A percentile compares a stretch with the other conserved stretches of the same genome.
Evolutionary conservation across 2,888 invertebrate genomes (phyloP).

Genomic region (Teinopalpus imperialis): DNA sequence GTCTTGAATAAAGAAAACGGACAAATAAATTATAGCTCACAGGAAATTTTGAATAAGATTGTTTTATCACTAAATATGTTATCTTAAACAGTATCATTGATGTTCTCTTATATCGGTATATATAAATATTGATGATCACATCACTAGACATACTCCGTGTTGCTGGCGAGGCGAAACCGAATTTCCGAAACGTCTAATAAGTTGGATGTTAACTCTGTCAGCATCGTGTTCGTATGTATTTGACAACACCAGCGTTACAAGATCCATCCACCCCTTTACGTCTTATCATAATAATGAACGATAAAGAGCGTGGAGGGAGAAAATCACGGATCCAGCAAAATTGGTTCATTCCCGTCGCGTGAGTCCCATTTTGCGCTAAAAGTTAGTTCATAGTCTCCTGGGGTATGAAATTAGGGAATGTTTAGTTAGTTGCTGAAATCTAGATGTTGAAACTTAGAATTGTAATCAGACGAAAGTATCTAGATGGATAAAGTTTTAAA

Average conservation of each 20-base stretch:
- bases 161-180: conserved; percentile 75
- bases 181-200: conserved; percentile 81
- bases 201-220: conserved; percentile 77
- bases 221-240: conserved; percentile 67
- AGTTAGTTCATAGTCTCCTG: conserved; percentile 58
- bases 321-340: conserved; percentile 45
- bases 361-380: conserved; percentile 66
- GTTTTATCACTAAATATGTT: too few species aligned
- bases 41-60: too few species aligned
- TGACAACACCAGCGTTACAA: conserved; percentile 52
- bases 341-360: conserved; percentile 49
- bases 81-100: too few species aligned
- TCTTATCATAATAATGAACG: conserved; percentile 34
- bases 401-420: conserved; percentile 65
- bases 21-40: too few species aligned
- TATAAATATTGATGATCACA: conserved; percentile 28
- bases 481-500: conserved; percentile 27
- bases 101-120: conserved; percentile 20
- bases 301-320: conserved; percentile 32
- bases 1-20: too few species aligned
- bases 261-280: conserved; percentile 40
- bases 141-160: conserved; percentile 57
- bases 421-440: conserved; percentile 54
- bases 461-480: conserved; percentile 31
- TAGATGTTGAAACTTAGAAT: conserved; percentile 25